Evolutionary conservation across 2,797 vertebrate genomes (phyloP).

Genomic region (Epinephelus awoara): DNA sequence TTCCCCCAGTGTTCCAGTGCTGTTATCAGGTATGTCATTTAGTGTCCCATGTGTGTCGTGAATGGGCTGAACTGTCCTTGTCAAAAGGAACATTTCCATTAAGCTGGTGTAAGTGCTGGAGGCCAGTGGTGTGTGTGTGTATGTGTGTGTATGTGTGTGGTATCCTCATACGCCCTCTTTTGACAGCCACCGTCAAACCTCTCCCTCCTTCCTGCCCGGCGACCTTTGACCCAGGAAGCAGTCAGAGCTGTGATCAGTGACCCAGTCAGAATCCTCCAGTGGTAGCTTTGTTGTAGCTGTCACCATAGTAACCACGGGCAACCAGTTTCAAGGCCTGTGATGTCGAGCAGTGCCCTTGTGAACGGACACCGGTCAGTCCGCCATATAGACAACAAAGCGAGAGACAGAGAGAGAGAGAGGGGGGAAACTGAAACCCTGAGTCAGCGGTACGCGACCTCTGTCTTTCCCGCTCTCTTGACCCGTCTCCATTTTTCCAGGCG

Average conservation of each 20-base stretch:
- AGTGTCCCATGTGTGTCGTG: constrained; percentile 32
- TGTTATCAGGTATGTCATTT: constrained; percentile 47
- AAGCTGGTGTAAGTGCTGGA: constrained; percentile 33
- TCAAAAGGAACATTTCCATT: constrained; percentile 65
- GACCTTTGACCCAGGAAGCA: constrained; percentile 70
- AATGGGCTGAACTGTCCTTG: constrained; percentile 40
- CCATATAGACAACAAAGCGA: not conserved
- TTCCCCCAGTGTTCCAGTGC: not conserved
- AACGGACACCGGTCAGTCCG: constrained; percentile 28
- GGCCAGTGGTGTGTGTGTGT: constrained; percentile 34
- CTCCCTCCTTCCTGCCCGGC: constrained; percentile 52
- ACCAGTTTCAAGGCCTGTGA: not conserved
- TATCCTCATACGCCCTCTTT: constrained; percentile 29
- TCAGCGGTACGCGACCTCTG: constrained; percentile 39
- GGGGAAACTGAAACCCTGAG: constrained; percentile 30
- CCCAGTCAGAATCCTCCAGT: not conserved
- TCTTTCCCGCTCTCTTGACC: constrained; percentile 9
- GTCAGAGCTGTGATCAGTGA: constrained; percentile 55
- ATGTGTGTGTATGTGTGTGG: constrained; percentile 47
- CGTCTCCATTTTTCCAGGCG: not conserved
- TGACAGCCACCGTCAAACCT: constrained; percentile 43
- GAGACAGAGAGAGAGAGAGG: not conserved
- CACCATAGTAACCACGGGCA: constrained; percentile 14
- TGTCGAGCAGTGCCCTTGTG: not conserved
- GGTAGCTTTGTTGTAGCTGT: constrained; percentile 33